phyloP scores from a whole-genome alignment of 2,888 invertebrate genomes.

The Hedychridium roseum region DNA sequence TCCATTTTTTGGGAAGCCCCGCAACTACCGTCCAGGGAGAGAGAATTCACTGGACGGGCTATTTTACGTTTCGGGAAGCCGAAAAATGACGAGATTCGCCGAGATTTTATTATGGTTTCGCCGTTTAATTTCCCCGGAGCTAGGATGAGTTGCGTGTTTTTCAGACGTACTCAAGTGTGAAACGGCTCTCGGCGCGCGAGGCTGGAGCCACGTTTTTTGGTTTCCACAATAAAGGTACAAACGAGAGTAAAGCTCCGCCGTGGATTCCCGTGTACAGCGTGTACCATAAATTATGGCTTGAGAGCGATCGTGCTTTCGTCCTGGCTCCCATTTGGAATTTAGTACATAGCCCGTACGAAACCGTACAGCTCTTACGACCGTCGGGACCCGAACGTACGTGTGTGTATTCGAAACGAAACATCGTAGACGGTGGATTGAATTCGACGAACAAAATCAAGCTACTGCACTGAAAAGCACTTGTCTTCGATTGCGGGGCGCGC shows the following conservation, averaged over 20 bases:
- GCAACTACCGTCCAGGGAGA: conserved; percentile 34
- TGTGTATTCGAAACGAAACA: conserved; percentile 13
- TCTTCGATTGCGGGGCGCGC: conserved; percentile 7
- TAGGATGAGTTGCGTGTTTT: conserved; percentile 5
- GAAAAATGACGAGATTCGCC: conserved; percentile 41
- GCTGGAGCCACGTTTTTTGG: conserved; percentile 24
- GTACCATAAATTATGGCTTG: no score
- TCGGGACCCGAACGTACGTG: no score
- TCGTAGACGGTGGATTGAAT: conserved; percentile 17
- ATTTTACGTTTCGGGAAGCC: conserved; percentile 58
- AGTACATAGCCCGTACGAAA: no score
- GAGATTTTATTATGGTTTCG: conserved; percentile 47
- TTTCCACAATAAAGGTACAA: conserved; percentile 13
- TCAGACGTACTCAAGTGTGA: neutral
- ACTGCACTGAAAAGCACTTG: conserved; percentile 11
- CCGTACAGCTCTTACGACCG: no score
- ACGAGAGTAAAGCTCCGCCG: neutral
- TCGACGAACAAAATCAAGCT: conserved; percentile 10
- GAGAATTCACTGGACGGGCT: conserved; percentile 38
- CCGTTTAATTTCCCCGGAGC: conserved; percentile 44
- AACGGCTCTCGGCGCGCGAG: no score
- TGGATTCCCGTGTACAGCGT: no score
- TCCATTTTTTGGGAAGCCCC: conserved; percentile 43
- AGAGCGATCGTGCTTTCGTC: no score
- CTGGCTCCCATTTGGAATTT: no score